Percentiles rank a stretch among this genome's conserved stretches.
These are phyloP conservation scores for Rhynchonema sp. DNA, from an alignment of 2,888 invertebrate species.

Conservation along the genomic window DNA sequence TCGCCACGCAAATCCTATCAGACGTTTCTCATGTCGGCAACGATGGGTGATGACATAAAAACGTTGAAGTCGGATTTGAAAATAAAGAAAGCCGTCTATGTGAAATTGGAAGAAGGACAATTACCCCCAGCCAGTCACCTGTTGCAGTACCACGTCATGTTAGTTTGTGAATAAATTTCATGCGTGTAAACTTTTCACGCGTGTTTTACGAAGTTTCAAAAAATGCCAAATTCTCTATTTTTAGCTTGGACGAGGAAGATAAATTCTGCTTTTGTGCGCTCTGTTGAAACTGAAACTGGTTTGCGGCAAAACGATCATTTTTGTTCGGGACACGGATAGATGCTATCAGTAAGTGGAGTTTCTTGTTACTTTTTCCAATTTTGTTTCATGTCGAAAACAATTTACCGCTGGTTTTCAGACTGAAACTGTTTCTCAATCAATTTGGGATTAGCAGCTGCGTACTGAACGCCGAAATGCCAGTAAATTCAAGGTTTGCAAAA, in stretches of 20 bases:
- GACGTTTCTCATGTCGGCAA: slow-evolving; percentile 84
- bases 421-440: slow-evolving; percentile 85
- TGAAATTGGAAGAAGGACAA: slow-evolving; percentile 82
- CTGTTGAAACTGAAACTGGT: slow-evolving; percentile 73
- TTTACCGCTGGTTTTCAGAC: slow-evolving; percentile 34
- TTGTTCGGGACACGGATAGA: slow-evolving; percentile 84
- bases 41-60: slow-evolving; percentile 74
- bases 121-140: slow-evolving; percentile 68
- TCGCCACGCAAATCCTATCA: slow-evolving; percentile 59
- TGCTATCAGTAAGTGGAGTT: slow-evolving; percentile 61
- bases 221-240: no score
- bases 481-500: slow-evolving; percentile 45
- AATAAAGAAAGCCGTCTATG: slow-evolving; percentile 69
- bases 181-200: no score
- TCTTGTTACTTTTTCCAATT: not conserved
- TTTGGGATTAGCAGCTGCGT: slow-evolving; percentile 81
- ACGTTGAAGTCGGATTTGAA: slow-evolving; percentile 63
- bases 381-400: not conserved
- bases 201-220: no score
- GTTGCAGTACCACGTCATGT: slow-evolving; percentile 59
- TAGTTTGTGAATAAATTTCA: not conserved
- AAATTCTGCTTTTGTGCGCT: slow-evolving; percentile 80
- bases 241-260: not conserved
- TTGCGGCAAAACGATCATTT: slow-evolving; percentile 82
- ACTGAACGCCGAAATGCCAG: slow-evolving; percentile 85